These are phyloP conservation scores for Cryptophagus acutangulus DNA, from an alignment of 2,888 invertebrate genomes.

Conservation along the genomic window DNA sequence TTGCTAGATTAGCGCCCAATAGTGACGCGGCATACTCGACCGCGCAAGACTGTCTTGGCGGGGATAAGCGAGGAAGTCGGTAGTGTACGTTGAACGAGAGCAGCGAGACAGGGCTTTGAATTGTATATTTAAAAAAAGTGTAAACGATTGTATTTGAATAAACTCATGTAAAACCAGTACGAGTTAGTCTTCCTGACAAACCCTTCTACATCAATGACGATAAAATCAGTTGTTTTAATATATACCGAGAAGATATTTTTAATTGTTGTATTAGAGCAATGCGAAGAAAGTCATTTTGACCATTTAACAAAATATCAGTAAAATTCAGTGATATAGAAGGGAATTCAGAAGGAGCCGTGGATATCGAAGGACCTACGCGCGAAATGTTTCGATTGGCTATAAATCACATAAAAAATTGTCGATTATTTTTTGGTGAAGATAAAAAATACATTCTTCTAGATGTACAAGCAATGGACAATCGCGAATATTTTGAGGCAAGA, in stretches of 20 bases:
- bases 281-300: neutral
- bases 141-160: too few species aligned
- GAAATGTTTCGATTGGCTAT: neutral
- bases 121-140: too few species aligned
- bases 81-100: too few species aligned
- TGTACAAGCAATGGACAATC: neutral
- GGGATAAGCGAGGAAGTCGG: too few species aligned
- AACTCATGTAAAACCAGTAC: too few species aligned
- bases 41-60: too few species aligned
- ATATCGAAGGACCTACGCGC: neutral
- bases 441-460: neutral
- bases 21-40: too few species aligned
- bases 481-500: neutral
- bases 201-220: too few species aligned
- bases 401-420: neutral
- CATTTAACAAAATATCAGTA: neutral
- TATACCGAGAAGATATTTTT: neutral
- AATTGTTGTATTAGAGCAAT: neutral
- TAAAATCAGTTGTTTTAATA: neutral
- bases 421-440: neutral
- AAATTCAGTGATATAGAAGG: constrained; percentile 1
- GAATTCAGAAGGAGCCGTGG: neutral
- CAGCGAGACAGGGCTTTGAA: too few species aligned
- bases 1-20: too few species aligned
- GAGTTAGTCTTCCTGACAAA: too few species aligned